phyloP scores from a whole-genome alignment of 2,797 vertebrate genomes.

The Smutsia temminckii region DNA sequence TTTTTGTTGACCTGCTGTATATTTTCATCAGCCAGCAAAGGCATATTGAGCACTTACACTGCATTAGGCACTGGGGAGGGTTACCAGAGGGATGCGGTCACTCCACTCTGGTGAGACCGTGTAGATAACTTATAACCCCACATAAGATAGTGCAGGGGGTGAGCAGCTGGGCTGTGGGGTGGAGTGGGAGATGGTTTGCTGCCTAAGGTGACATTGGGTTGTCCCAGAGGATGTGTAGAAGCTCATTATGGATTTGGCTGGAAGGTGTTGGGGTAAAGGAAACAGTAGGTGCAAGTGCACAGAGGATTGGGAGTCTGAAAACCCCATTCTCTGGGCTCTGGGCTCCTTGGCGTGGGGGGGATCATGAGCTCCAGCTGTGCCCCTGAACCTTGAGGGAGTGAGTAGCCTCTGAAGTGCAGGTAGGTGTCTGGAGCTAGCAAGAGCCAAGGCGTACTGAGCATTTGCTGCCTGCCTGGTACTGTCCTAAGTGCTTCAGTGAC shows the following conservation, averaged over 20 bases:
- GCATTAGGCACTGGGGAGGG: background rate
- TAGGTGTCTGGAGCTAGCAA: background rate
- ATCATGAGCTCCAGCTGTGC: background rate
- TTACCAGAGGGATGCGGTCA: background rate
- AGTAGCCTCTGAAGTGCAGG: background rate
- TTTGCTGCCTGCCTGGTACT: background rate
- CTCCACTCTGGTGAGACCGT: background rate
- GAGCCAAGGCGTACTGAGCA: background rate
- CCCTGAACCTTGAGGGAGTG: background rate
- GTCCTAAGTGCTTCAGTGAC: background rate
- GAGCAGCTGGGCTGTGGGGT: background rate
- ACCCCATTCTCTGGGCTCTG: background rate
- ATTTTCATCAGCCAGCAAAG: background rate
- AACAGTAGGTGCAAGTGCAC: background rate
- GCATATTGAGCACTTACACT: background rate
- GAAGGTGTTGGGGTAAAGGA: background rate
- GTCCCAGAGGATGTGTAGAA: background rate
- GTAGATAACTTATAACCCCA: background rate
- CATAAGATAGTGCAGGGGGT: rapidly evolving
- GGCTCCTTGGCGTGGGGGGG: background rate
- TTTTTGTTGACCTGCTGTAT: background rate
- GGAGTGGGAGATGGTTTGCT: background rate
- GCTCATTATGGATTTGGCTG: background rate
- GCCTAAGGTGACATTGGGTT: background rate
- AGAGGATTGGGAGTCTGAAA: background rate